Base-by-base conservation (phyloP, 2,888 invertebrate species). In the Schizotus pectinicornis region DNA sequence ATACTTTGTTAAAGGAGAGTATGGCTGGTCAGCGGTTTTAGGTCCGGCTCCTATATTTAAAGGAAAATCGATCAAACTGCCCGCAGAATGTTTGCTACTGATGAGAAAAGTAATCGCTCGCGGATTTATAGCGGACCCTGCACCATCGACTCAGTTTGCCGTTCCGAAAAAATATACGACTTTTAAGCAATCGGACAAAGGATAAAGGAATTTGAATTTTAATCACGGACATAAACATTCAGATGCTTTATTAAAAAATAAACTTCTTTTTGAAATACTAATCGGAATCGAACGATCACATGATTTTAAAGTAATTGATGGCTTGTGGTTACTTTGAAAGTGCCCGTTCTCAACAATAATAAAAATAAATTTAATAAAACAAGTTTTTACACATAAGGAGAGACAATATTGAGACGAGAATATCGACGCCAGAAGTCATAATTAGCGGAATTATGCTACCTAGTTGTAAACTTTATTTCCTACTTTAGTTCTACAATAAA, bases 1-100 rank as follows among this genome's bases (percentile, higher is more conserved):
- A 70, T 74, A 73, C 73, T 72, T 73, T 72, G 71, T 71, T 67
- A 69, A 74, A 72, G 72, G 70, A 66, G 67, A 65, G 64, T 61
- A 59, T 59, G 60, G 58, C 59, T 63, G 69, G 71, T 71, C 71
- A 71, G 70, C 70, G 69, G 68, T 69, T 71, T 69, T 56, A 38
- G 38, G 56, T 56, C 59, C 56, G 56, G 56, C 56, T 56, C 62
- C 62, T 67, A 63, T 64, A 67, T 70, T 68, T 67, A 64, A 65
- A 61, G 64, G 69, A 65, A 67, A 72, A 69, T 70, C 67, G 64
- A 72, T 69, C 65, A 67, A 66, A 55, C 56, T 59, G 54, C 35
- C 68, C 67, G 63, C 64, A 67, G 63, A 67, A 69, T 67, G 64
- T 65, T 63, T 66, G 63, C 65, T 61, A 61, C 68, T 68, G 70